Conservation (phyloP, 1,140 invertebrate species). For the Cyclargus thomasi region DNA sequence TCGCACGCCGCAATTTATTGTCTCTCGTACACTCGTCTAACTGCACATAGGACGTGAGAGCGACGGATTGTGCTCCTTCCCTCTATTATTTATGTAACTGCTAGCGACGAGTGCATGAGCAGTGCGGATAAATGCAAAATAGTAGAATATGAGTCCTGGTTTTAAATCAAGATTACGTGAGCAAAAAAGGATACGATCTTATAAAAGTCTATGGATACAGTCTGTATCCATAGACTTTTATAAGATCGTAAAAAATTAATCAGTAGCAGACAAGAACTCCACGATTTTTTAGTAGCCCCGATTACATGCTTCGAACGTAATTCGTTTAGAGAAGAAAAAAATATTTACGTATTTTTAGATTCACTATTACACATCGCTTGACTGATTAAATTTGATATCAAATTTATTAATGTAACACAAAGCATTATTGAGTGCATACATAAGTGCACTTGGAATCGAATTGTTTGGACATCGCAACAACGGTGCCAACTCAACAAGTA, state of each 20-base stretch:
- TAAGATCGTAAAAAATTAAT: neutral
- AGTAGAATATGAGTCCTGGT: no score
- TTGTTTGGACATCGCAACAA: slow-evolving; percentile 24
- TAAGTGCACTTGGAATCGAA: neutral
- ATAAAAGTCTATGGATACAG: no score
- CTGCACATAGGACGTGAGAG: slow-evolving; percentile 29
- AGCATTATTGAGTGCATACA: neutral
- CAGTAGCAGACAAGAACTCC: neutral
- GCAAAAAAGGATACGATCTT: no score
- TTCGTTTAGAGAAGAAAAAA: neutral
- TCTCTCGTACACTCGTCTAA: slow-evolving; percentile 37
- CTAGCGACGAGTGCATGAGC: neutral
- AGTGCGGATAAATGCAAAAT: slow-evolving; percentile 14
- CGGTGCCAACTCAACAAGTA: neutral
- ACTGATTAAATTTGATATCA: neutral
- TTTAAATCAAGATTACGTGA: no score
- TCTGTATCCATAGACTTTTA: no score
- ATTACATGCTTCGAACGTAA: neutral
- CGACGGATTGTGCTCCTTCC: neutral
- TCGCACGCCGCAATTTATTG: slow-evolving; percentile 51
- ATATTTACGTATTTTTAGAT: no score
- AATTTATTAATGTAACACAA: neutral
- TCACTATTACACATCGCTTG: neutral
- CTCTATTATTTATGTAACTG: slow-evolving; percentile 1
- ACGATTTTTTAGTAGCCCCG: neutral